Percentiles rank a stretch among this genome's conserved stretches.
These are phyloP conservation scores for Clarias laeviceps DNA, from an alignment of 2,797 vertebrate species.

Conservation along the genomic window DNA sequence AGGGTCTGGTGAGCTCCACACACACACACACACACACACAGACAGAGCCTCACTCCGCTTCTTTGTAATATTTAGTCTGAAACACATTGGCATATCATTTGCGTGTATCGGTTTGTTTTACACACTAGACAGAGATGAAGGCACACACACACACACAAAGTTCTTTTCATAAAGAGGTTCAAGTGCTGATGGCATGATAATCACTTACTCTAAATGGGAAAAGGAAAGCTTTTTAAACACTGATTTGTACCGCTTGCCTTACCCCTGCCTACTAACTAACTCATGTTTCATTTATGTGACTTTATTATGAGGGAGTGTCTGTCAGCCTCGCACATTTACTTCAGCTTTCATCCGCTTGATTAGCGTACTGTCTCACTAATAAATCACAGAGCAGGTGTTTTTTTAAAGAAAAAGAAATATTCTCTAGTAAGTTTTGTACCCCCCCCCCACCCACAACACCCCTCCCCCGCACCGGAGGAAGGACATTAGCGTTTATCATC, in stretches of 20 bases:
- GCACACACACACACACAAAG: conserved; percentile 17
- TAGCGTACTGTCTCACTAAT: not conserved
- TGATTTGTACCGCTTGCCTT: not conserved
- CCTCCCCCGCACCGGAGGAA: too few species aligned
- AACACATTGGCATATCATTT: conserved; percentile 30
- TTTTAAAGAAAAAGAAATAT: not conserved
- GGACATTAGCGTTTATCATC: conserved; percentile 15
- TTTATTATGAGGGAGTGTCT: not conserved
- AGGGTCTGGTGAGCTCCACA: conserved; percentile 27
- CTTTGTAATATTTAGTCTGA: conserved; percentile 39
- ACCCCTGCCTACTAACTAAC: not conserved
- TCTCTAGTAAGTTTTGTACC: not conserved
- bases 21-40: not conserved
- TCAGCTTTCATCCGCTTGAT: not conserved
- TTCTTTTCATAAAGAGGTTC: conserved; percentile 1
- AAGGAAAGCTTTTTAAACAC: conserved; percentile 3
- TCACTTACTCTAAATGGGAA: not conserved
- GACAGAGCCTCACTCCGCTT: not conserved
- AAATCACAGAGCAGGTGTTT: conserved; percentile 1
- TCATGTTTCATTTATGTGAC: conserved; percentile 10
- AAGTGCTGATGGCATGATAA: not conserved
- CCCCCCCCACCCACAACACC: too few species aligned
- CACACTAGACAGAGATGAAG: conserved; percentile 17
- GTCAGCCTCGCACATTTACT: not conserved
- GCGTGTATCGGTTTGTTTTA: conserved; percentile 43